phyloP scores from a whole-genome alignment of 2,888 invertebrate genomes.

The Stegana nigrithorax region DNA sequence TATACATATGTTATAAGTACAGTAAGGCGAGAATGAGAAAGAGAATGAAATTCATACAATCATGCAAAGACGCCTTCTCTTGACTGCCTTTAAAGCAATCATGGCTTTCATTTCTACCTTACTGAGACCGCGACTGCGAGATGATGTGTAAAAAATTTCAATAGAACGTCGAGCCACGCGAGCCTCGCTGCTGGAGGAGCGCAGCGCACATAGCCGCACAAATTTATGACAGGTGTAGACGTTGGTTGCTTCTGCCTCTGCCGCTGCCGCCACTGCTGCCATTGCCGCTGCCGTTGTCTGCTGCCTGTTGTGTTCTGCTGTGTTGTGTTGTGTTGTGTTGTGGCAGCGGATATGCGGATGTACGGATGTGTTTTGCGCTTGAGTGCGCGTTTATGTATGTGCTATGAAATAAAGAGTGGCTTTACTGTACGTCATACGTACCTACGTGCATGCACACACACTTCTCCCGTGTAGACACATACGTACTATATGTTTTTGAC shows the following conservation, averaged over 20 bases:
- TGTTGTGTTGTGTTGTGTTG: neutral
- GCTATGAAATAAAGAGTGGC: constrained; percentile 56
- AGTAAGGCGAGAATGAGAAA: too few relatives aligned
- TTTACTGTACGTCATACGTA: constrained; percentile 21
- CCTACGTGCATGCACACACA: neutral
- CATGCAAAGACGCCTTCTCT: too few relatives aligned
- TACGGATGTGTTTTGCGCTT: constrained; percentile 59
- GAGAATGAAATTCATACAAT: too few relatives aligned
- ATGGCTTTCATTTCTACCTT: too few relatives aligned
- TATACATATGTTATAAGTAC: too few relatives aligned
- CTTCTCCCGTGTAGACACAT: neutral
- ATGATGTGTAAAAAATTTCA: too few relatives aligned
- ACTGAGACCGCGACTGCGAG: too few relatives aligned
- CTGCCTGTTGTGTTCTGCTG: neutral
- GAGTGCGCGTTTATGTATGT: constrained; percentile 52
- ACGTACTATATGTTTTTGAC: constrained; percentile 51
- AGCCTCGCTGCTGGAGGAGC: too few relatives aligned
- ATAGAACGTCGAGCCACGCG: too few relatives aligned
- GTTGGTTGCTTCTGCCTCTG: constrained; percentile 33
- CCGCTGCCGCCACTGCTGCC: neutral
- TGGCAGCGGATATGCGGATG: constrained; percentile 45
- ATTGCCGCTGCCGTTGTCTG: neutral
- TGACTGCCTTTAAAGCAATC: too few relatives aligned
- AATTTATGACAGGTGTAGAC: constrained; percentile 57
- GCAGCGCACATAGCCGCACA: too few relatives aligned